Evolutionary conservation across 1,140 invertebrate genomes (phyloP).

Genomic region (Apis mellifera): DNA sequence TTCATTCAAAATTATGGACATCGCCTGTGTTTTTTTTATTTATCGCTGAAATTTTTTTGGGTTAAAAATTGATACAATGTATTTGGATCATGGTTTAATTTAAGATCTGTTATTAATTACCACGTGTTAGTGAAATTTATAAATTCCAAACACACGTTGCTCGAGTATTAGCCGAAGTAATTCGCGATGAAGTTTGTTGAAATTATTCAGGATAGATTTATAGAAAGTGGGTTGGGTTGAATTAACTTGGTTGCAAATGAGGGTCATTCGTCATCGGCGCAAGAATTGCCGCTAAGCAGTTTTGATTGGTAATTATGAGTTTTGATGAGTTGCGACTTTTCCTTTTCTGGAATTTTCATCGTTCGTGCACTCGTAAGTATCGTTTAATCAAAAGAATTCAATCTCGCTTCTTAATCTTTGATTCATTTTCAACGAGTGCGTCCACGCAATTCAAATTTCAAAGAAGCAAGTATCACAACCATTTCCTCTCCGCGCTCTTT

Average conservation of each 20-base stretch:
- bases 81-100: too few relatives aligned
- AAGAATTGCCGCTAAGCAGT: neutral
- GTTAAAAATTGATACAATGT: too few relatives aligned
- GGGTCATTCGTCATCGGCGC: neutral
- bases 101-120: neutral
- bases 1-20: too few relatives aligned
- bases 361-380: too few relatives aligned
- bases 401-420: too few relatives aligned
- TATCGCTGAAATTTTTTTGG: too few relatives aligned
- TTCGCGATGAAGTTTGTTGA: neutral
- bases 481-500: neutral
- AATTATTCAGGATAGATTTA: neutral
- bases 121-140: neutral
- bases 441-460: too few relatives aligned
- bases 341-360: neutral
- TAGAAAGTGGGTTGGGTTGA: constrained; percentile 3
- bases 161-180: neutral
- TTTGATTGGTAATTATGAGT: neutral
- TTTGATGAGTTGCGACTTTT: neutral
- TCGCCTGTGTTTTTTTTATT: too few relatives aligned
- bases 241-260: constrained; percentile 1
- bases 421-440: too few relatives aligned
- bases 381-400: neutral
- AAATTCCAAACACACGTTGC: neutral
- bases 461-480: too few relatives aligned